These are phyloP conservation scores for Chlorops oryzae DNA, from an alignment of 1,140 invertebrate species.

Conservation along the genomic window DNA sequence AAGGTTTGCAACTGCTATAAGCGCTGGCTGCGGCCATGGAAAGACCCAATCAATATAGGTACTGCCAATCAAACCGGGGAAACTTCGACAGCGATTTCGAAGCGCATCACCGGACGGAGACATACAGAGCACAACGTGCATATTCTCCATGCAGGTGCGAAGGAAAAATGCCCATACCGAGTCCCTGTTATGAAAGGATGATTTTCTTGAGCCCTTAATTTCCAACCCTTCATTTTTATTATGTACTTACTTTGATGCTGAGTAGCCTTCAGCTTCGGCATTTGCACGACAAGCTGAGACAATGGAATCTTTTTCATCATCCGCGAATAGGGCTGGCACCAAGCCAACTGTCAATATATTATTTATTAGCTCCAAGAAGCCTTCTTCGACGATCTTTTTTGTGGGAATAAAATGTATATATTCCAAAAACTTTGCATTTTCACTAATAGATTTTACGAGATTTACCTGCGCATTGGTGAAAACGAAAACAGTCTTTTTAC, in stretches of 20 bases:
- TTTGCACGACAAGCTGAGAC: constrained; percentile 60
- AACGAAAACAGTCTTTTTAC: constrained; percentile 73
- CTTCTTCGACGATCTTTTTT: constrained; percentile 64
- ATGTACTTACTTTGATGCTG: constrained; percentile 58
- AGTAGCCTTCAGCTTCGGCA: constrained; percentile 62
- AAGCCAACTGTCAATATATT: constrained; percentile 83
- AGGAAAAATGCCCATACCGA: constrained; percentile 80
- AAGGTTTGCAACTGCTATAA: constrained; percentile 76
- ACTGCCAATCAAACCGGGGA: constrained; percentile 86
- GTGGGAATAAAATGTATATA: neutral
- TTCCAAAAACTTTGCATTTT: neutral
- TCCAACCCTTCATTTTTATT: neutral
- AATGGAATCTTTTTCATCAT: constrained; percentile 80
- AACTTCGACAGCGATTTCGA: constrained; percentile 75
- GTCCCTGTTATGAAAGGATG: constrained; percentile 51
- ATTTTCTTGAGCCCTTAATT: neutral
- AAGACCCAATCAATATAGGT: constrained; percentile 92
- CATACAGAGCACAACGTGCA: constrained; percentile 87
- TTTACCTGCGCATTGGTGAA: constrained; percentile 72
- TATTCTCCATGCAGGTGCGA: constrained; percentile 67
- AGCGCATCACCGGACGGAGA: constrained; percentile 76
- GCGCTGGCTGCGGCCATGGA: constrained; percentile 83
- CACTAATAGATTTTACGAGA: neutral
- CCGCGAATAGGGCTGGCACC: constrained; percentile 74
- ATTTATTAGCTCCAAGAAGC: constrained; percentile 83